Evolutionary conservation across 2,888 invertebrate species (phyloP), one percentile per base, ranked within the genome.

Genomic region (Mesorhabditis sp.): DNA sequence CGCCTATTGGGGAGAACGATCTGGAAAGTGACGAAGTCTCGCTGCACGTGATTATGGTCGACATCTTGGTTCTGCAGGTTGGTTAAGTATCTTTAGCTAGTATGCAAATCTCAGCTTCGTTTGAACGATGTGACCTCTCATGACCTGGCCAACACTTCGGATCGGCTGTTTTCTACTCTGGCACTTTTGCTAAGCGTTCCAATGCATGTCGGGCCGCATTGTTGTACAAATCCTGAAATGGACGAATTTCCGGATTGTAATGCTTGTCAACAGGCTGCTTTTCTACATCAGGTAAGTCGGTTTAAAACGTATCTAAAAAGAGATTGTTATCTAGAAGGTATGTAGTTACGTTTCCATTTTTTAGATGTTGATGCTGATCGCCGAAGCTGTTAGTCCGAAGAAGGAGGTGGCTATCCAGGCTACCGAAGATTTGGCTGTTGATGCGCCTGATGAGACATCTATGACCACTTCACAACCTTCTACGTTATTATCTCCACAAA

Each of bases 11-110:
- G 5, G 80, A 82, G 63, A 74, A 76, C 62, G 81, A 82, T 67
- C 68, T 81, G 67, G 81, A 82, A 63, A 80, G 80, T 4, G 80
- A 83, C 67, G 77, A 79, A 15, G 82, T 82, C 58, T 82, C 83
- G 42, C 74, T 95, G 85, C 96, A 94, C 86, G 93, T 96, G 77
- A 90, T 96, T 61, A 95, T 97, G 94, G 88, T 97, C 75, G 97
- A 98, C 86, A 92, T 96, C 78, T 88, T 95, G 66, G 88, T 96
- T 13, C 95, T 95, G 88, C 97, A 98, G 90, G 92, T 92, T 76
- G 75, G 74, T 28, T 28, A 28, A 15, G 6, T 50, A 7, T 15
- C 28, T 42, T 7, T 1, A 50, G n/a, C 7, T 28, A 28, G 28
- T 28, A 28, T 28, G 28, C 2, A 28, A 28, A 3, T 68, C 74